Evolutionary conservation across 2,888 invertebrate genomes (phyloP), one percentile per base, ranked within the genome.

Genomic region (Drosophila peninsularis): DNA sequence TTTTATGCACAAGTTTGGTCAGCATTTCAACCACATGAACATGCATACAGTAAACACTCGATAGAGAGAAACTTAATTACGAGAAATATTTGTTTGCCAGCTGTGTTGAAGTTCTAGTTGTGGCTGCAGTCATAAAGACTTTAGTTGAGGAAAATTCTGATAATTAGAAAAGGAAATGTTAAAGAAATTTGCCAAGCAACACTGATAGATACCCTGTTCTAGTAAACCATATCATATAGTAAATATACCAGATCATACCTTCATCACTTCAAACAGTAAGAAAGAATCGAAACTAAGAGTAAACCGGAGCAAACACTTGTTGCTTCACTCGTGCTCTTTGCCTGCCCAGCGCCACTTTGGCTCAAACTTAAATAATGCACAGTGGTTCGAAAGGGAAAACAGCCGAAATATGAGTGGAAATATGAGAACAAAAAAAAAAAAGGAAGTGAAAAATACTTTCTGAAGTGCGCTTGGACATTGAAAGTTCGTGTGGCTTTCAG

Each of bases 401-500:
- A 41, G 19, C 42, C 21, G 52, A 78, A 85, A 79, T 75, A 66
- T 76, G 67, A 73, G 72, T 62, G 10, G 7, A 45, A 73, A 44
- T 44, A 63, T 55, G 58, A 39, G 5, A 30, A 13, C 3, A 61
- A 41, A 41, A 21, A 27, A 30, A 37, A 69, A 52, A 19, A 21
- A 37, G 5, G 14, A 81, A 55, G 55, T 64, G 81, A 42, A 67
- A 82, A 81, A 82, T 62, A 83, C 74, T 86, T 82, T 82, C 50
- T 76, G 77, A 81, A 86, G 83, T 74, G 74, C 57, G 72, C 70
- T 73, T 47, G 86, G 80, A 69, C 73, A 78, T 65, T 85, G 63
- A 49, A 41, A 82, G 66, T 80, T 76, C 56, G 76, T 88, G 65
- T 87, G 85, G 82, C 82, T 76, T 87, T 84, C 82, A 78, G 62